Base-by-base conservation (phyloP, 2,113 vertebrate genomes). In the Larimichthys polyactis region DNA sequence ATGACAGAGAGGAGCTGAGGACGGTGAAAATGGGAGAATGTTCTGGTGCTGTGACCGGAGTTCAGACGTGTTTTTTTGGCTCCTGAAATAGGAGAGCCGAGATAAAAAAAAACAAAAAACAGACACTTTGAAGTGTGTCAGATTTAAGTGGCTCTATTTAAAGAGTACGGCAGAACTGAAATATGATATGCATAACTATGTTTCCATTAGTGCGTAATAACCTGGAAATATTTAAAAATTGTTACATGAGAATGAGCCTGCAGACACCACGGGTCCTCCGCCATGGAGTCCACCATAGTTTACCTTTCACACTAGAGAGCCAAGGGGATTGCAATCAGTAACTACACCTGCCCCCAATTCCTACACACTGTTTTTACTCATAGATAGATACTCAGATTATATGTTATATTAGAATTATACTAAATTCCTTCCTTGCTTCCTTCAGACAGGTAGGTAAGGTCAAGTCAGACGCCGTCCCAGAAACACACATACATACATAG, bases 1-100 rank as follows among this genome's bases (percentile, higher is more conserved):
- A 88, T 90, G 91, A 90, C 88, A 84, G 84, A 92, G 85, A 62
- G 88, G 65, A 82, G 85, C 78, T 73, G 79, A 48, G 70, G 84
- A 86, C 11, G 58, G 78, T 76, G 85, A 88, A 84, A 92, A 85
- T 85, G 82, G 83, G 72, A 74, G 80, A 87, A 84, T 79, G 76
- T 84, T 88, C 77, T 79, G 67, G 15, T 58, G 75, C 73, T 87
- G 84, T 87, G 78, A 89, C 75, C 81, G 29, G 77, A 75, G 84
- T 81, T 90, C 72, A 79, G 82, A 27, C 27, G 27, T 3, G 27
- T 27, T 27, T 27, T 27, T 27, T 27, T 27, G 27, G 27, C 27
- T 27, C 27, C 27, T 27, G 27, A 62, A 78, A 60, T 5, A 70
- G 36, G 46, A 32, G n/a, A 52, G 58, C 49, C 19, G 29, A 11